These are phyloP conservation scores for Mesocentrotus franciscanus DNA, from an alignment of 53 echinoderm and acorn worm species.

Conservation along the genomic window DNA sequence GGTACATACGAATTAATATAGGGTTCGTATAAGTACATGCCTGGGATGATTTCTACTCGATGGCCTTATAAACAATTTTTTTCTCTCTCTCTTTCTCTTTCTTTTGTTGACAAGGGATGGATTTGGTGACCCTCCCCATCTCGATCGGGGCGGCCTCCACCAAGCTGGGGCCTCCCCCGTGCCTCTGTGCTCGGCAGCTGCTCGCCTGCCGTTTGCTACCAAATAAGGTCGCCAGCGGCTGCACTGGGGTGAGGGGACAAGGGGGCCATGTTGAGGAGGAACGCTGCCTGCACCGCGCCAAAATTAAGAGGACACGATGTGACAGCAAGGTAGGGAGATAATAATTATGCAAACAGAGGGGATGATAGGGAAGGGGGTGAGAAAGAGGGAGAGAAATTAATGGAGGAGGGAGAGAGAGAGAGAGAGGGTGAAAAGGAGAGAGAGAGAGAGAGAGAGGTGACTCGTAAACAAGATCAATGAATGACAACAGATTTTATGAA, in stretches of 20 bases:
- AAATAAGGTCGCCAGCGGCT: conserved; percentile 55
- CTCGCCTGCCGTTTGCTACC: conserved; percentile 56
- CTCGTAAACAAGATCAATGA: no score
- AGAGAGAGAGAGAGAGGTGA: no score
- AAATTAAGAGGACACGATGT: conserved; percentile 4
- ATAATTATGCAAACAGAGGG: neutral
- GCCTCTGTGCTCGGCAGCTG: conserved; percentile 52
- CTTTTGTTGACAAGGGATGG: neutral
- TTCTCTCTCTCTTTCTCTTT: neutral
- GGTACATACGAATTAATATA: no score
- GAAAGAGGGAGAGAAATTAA: neutral
- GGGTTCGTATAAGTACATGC: no score
- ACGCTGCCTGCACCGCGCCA: neutral
- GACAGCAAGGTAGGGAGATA: neutral
- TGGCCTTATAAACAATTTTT: neutral
- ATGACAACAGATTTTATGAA: no score
- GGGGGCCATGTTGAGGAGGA: conserved; percentile 14
- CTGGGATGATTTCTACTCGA: no score
- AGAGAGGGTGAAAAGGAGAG: no score
- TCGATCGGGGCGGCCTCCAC: conserved; percentile 13
- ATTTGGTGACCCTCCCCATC: conserved; percentile 20
- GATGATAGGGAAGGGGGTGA: conserved; percentile 21
- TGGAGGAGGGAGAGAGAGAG: neutral
- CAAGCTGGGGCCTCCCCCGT: conserved; percentile 52
- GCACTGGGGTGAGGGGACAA: conserved; percentile 40